Percentiles rank a stretch among this genome's conserved stretches.
Evolutionary conservation across 64 coral and sea anemone genomes (phyloP).

Genomic region (Actinia tenebrosa): DNA sequence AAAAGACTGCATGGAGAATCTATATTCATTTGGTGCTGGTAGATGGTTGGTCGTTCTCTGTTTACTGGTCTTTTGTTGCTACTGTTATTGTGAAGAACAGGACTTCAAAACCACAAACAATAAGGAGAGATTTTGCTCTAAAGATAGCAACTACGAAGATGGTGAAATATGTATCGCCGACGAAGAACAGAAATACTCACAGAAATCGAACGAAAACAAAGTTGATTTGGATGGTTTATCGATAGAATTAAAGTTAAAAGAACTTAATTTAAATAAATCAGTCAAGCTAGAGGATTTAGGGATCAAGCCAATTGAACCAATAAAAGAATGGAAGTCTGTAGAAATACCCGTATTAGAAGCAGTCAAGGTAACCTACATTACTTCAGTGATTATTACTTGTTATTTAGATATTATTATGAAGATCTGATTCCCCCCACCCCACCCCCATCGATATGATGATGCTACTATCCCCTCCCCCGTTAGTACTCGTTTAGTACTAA

Average conservation of each 20-base stretch:
- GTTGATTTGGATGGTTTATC: neutral
- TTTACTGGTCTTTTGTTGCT: neutral
- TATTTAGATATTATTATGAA: neutral
- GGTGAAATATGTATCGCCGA: constrained; percentile 14
- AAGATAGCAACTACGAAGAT: constrained; percentile 15
- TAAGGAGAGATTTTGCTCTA: constrained; percentile 2
- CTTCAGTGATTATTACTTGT: neutral
- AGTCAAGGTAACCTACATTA: constrained; percentile 11
- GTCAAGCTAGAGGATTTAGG: neutral
- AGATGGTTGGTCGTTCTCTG: neutral
- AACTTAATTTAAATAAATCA: neutral
- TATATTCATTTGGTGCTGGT: neutral
- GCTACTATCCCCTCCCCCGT: neutral
- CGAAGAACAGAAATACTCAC: constrained; percentile 33
- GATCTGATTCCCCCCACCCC: too few relatives aligned
- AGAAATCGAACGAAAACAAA: neutral
- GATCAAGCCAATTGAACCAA: neutral
- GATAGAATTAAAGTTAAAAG: neutral
- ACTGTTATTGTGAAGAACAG: neutral
- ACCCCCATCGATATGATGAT: too few relatives aligned
- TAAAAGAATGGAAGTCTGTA: constrained; percentile 23
- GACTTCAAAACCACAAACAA: neutral
- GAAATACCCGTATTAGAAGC: constrained; percentile 43
- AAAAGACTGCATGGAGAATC: neutral
- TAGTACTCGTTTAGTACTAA: neutral